phyloP scores from a whole-genome alignment of 2,888 invertebrate species.

The Dolichopus griseipennis region DNA sequence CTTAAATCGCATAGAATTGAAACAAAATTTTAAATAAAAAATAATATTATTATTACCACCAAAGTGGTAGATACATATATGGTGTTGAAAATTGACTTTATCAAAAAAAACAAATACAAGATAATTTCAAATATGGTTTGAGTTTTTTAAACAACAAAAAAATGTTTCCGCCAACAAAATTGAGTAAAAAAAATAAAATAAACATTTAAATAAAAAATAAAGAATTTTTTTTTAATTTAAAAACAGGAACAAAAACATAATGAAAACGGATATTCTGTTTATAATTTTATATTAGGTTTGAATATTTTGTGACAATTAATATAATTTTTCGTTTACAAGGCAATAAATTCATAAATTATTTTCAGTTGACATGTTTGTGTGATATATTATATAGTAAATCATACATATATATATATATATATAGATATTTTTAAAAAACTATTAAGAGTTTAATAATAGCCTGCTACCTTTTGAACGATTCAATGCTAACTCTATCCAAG shows the following conservation, averaged over 20 bases:
- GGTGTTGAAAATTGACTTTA: neutral
- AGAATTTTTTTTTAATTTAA: neutral
- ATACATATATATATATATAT: no score
- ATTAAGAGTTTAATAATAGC: no score
- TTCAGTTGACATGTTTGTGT: no score
- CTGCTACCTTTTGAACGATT: no score
- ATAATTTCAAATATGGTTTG: neutral
- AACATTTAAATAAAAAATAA: neutral
- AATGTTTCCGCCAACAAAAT: neutral
- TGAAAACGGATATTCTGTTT: neutral
- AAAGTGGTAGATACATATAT: neutral
- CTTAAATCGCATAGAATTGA: no score
- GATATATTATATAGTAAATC: no score
- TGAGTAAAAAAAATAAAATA: neutral
- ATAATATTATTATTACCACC: neutral
- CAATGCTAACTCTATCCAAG: no score
- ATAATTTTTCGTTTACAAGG: no score
- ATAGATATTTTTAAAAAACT: no score
- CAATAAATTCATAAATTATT: no score
- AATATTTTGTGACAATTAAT: no score
- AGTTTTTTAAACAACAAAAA: neutral
- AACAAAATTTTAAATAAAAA: neutral
- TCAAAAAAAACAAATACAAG: neutral
- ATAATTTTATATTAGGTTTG: no score
- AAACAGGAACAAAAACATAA: neutral